Evolutionary conservation across 2,888 invertebrate species (phyloP), one percentile per base, ranked within the genome.

Genomic region (Belgica antarctica): DNA sequence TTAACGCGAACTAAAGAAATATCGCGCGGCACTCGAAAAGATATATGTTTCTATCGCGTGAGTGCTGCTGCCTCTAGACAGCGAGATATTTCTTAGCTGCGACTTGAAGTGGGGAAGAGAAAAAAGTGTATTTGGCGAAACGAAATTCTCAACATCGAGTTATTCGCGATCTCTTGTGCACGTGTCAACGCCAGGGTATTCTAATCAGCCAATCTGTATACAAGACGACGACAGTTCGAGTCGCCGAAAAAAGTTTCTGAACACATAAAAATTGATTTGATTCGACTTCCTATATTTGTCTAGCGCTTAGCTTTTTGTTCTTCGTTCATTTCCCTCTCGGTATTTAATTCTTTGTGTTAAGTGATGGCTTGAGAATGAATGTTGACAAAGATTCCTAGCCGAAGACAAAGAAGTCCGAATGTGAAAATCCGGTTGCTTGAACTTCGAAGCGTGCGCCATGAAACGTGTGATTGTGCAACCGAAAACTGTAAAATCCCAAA

Each of bases 31-130:
- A 57, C 34, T 28, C 3, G 47, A n/a, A 46, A 24, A 47, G 28
- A 68, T 68, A 68, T 68, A 68, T 57, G 28, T 68, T 68, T 68
- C 57, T 68, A 57, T 68, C 57, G n/a, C 27, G 19, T 25, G 25
- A 19, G 19, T 27, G 17, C n/a, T n/a, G n/a, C n/a, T 59, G 59
- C 10, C 59, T 59, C 4, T n/a, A 47, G 34, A 59, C 59, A 5
- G 59, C 52, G 31, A 62, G 27, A 62, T 28, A 59, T 61, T 62
- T 62, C 62, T 28, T 31, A 31, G n/a, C 41, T 52, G 24, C 34
- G n/a, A n/a, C 25, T 22, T 25, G 27, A 47, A 65, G 65, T 65
- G 65, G 65, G 65, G 65, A 65, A 46, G n/a, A 15, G 27, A 27
- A 25, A 19, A 63, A 17, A 10, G n/a, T 17, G n/a, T 17, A 31